Evolutionary conservation across 2,113 vertebrate species (phyloP).

Genomic region (Isurus oxyrinchus): DNA sequence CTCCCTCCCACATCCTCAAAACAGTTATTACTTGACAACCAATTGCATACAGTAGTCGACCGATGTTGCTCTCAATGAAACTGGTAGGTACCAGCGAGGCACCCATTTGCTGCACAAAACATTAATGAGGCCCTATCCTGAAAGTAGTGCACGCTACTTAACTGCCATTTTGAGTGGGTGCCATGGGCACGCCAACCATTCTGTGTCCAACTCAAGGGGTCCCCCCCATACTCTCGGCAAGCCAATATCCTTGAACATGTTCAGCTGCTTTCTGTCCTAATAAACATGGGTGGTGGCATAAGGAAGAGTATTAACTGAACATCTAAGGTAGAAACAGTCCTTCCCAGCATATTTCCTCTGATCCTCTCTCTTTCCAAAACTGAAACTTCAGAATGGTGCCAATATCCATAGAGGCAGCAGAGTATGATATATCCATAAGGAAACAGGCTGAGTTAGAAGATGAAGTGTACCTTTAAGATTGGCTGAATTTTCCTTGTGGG

Average conservation of each 20-base stretch:
- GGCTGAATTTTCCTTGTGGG: neutral
- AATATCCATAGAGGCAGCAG: neutral
- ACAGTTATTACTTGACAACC: neutral
- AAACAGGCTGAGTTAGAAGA: no score
- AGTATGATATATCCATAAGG: no score
- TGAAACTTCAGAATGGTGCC: neutral
- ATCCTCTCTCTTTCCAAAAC: neutral
- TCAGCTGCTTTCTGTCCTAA: neutral
- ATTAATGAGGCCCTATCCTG: neutral
- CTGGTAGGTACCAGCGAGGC: neutral
- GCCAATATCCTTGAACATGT: neutral
- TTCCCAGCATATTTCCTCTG: neutral
- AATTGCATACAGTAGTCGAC: neutral
- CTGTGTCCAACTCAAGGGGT: neutral
- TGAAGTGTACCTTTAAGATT: no score
- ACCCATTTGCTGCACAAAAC: neutral
- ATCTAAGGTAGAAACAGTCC: neutral
- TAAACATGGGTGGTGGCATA: neutral
- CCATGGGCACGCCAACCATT: neutral
- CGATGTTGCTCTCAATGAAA: neutral
- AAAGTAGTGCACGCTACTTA: neutral
- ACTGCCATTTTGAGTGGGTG: neutral
- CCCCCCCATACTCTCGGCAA: neutral
- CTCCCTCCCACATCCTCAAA: neutral
- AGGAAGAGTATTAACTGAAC: neutral